phyloP scores from a whole-genome alignment of 1,140 invertebrate species.

The Temnothorax curvispinosus region DNA sequence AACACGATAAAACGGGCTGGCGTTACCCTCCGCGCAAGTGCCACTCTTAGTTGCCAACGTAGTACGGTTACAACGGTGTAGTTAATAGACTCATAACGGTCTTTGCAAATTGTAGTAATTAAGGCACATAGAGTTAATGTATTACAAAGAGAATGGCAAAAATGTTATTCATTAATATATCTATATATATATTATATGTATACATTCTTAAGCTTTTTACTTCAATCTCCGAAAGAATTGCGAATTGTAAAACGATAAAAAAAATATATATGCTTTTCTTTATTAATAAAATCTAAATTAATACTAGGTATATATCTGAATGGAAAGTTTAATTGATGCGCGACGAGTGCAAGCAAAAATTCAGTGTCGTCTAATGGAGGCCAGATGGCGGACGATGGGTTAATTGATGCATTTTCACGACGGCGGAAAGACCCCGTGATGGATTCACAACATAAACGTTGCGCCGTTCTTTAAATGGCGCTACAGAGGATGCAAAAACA shows the following conservation, averaged over 20 bases:
- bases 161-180: constrained; percentile 16
- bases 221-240: background rate
- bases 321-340: background rate
- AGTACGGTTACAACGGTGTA: constrained; percentile 41
- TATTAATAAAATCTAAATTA: background rate
- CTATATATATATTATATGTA: too few relatives aligned
- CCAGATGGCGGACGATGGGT: constrained; percentile 7
- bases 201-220: background rate
- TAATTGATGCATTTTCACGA: constrained; percentile 46
- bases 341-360: constrained; percentile 1
- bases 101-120: constrained; percentile 57
- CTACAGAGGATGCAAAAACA: constrained; percentile 22
- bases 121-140: constrained; percentile 43
- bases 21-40: constrained; percentile 20
- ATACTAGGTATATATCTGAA: background rate
- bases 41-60: constrained; percentile 37
- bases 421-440: constrained; percentile 36
- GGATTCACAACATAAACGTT: constrained; percentile 48
- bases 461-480: constrained; percentile 27
- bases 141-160: constrained; percentile 39
- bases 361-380: constrained; percentile 19
- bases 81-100: constrained; percentile 56
- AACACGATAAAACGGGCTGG: constrained; percentile 32
- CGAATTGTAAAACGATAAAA: background rate
- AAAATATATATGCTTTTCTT: background rate